These are phyloP conservation scores for Tympanoctomys barrerae DNA, from an alignment of 2,797 vertebrate genomes.

Conservation along the genomic window DNA sequence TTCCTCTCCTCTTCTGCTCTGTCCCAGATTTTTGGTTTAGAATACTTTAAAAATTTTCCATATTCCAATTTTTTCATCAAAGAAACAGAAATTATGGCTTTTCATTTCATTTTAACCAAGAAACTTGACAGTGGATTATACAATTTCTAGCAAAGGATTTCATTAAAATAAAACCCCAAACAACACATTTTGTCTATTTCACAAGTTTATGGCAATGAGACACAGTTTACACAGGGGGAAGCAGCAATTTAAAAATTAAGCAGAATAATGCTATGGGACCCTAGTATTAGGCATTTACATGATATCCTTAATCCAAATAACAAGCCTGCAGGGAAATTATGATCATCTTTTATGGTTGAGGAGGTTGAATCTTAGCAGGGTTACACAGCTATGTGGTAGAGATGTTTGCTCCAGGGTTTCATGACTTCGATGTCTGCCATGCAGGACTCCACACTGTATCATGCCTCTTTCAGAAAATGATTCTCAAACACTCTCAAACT, in stretches of 20 bases:
- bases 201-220: slow-evolving; percentile 28
- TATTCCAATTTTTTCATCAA: slow-evolving; percentile 55
- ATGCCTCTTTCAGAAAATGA: neutral
- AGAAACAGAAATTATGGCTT: slow-evolving; percentile 58
- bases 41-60: slow-evolving; percentile 5
- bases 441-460: neutral
- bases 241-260: neutral
- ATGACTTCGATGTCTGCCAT: slow-evolving; percentile 1
- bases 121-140: slow-evolving; percentile 28
- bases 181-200: neutral
- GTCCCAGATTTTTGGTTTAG: slow-evolving; percentile 41
- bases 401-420: neutral
- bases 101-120: slow-evolving; percentile 63
- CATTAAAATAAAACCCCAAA: slow-evolving; percentile 60
- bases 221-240: neutral
- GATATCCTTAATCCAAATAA: slow-evolving; percentile 6
- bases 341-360: neutral
- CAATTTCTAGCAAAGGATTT: slow-evolving; percentile 64
- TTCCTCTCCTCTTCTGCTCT: neutral
- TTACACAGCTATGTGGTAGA: neutral
- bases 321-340: neutral
- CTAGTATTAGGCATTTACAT: neutral
- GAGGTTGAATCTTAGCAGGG: neutral
- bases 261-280: neutral
- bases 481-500: neutral